These are phyloP conservation scores for Zelleria hepariella DNA, from an alignment of 2,888 invertebrate species.

Conservation along the genomic window DNA sequence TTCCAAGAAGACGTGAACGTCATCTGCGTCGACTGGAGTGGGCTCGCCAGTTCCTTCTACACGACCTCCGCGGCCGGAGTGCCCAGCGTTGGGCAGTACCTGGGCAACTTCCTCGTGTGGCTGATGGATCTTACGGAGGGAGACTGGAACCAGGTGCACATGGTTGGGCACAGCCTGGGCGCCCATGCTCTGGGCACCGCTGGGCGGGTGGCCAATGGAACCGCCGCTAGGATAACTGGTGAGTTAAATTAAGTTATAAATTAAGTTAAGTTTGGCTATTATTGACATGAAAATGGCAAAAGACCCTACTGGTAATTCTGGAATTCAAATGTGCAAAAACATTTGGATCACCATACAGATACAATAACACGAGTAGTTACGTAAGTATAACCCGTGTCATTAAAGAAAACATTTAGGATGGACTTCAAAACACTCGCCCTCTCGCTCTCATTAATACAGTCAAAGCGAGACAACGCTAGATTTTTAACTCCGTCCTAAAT, in stretches of 20 bases:
- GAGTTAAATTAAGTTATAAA: conserved; percentile 8
- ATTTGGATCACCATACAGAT: too few species aligned
- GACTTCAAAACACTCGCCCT: too few species aligned
- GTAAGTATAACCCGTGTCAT: too few species aligned
- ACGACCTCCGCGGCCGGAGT: conserved; percentile 36
- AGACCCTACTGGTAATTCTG: too few species aligned
- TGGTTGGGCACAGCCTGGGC: conserved; percentile 44
- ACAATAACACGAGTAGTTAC: too few species aligned
- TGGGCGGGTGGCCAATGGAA: conserved; percentile 25
- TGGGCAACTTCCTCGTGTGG: conserved; percentile 32
- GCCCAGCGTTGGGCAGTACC: conserved; percentile 22
- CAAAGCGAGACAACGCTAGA: too few species aligned
- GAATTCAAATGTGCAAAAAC: too few species aligned
- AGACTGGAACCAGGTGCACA: conserved; percentile 32
- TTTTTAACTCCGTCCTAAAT: too few species aligned
- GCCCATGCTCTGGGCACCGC: conserved; percentile 41
- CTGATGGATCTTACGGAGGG: conserved; percentile 29
- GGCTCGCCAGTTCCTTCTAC: conserved; percentile 19
- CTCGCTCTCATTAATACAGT: too few species aligned
- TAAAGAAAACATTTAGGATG: too few species aligned
- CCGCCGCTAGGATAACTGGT: conserved; percentile 40
- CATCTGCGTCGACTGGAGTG: conserved; percentile 36
- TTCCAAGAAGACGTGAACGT: conserved; percentile 28
- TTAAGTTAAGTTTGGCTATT: not conserved
- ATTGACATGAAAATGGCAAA: too few species aligned